Conservation (phyloP, 2,797 vertebrate genomes). For the Ctenosaura bakeri region DNA sequence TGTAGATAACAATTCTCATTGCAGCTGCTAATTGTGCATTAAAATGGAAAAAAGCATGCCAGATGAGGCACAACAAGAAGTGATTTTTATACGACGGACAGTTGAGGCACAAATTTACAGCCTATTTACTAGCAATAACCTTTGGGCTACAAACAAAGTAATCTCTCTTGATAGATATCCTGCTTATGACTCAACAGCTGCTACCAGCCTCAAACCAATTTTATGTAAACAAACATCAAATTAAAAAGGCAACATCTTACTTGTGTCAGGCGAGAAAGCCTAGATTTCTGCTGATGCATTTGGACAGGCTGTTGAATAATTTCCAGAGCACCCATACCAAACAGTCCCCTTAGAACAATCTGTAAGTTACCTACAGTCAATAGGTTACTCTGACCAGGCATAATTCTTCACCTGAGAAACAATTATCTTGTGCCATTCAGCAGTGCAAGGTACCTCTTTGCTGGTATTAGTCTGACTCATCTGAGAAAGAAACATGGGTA, state of each 20-base stretch:
- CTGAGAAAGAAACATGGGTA: no score
- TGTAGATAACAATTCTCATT: background rate
- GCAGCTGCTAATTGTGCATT: constrained; percentile 31
- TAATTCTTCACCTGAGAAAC: no score
- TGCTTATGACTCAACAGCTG: background rate
- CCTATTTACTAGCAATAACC: constrained; percentile 26
- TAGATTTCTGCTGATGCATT: background rate
- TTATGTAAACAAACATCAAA: constrained; percentile 7
- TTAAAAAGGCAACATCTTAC: constrained; percentile 10
- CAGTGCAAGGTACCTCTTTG: no score
- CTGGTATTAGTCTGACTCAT: no score
- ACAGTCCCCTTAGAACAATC: background rate
- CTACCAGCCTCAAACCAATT: background rate
- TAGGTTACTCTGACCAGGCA: background rate
- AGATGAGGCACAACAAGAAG: constrained; percentile 19
- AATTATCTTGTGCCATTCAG: no score
- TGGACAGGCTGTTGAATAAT: background rate
- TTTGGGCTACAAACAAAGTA: background rate
- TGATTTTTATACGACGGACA: background rate
- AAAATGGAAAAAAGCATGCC: background rate
- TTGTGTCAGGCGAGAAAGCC: background rate
- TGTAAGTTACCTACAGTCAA: background rate
- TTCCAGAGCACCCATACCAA: background rate
- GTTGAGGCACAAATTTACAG: constrained; percentile 22
- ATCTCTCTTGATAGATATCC: constrained; percentile 7